Conservation (phyloP, 2,888 invertebrate genomes). For the Heliconius ethilla region DNA sequence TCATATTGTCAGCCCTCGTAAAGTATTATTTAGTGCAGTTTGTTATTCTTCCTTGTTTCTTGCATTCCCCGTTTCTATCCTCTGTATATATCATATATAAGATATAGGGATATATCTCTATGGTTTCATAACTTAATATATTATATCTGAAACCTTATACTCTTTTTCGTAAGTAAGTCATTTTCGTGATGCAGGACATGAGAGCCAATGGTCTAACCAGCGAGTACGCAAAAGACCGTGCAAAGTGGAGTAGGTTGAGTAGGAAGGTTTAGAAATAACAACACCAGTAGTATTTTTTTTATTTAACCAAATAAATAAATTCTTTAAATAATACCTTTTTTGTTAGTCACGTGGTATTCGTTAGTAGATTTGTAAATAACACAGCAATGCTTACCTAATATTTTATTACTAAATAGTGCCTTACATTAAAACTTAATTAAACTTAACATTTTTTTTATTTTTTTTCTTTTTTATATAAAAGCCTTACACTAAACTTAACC, state of each 20-base stretch:
- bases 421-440: not conserved
- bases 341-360: not conserved
- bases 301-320: constrained; percentile 2
- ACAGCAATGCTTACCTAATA: not conserved
- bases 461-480: constrained; percentile 1
- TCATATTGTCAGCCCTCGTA: not conserved
- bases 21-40: not conserved
- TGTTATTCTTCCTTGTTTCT: not conserved
- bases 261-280: not conserved
- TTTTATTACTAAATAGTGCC: constrained; percentile 8
- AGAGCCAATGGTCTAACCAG: too few species aligned
- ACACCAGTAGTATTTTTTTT: not conserved
- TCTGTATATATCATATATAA: not conserved
- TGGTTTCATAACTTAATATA: not conserved
- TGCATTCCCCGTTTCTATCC: not conserved
- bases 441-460: not conserved
- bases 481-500: not conserved
- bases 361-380: constrained; percentile 4
- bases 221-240: too few species aligned
- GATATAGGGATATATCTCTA: too few species aligned
- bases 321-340: not conserved
- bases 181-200: too few species aligned
- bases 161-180: not conserved
- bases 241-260: not conserved
- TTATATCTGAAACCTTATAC: not conserved